Evolutionary conservation across 2,113 vertebrate genomes (phyloP).

Genomic region (Anolis sagrei): DNA sequence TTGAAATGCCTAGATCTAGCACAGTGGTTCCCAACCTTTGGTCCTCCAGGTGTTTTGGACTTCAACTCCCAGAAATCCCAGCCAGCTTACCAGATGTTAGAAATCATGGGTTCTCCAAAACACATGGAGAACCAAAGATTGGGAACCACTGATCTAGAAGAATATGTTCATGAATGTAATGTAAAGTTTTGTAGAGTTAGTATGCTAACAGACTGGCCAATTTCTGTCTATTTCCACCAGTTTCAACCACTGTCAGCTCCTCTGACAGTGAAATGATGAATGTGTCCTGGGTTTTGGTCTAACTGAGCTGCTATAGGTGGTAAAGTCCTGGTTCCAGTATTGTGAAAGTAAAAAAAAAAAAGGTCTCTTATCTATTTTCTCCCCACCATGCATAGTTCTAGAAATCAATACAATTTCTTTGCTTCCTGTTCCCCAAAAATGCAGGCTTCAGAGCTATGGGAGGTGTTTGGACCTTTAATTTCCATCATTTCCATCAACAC

Average conservation of each 20-base stretch:
- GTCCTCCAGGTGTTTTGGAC: too few species aligned
- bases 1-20: not conserved
- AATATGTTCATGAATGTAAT: not conserved
- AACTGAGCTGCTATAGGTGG: too few species aligned
- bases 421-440: not conserved
- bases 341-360: not conserved
- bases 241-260: not conserved
- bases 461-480: not conserved
- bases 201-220: too few species aligned
- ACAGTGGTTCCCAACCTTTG: too few species aligned
- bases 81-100: too few species aligned
- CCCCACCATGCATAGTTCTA: not conserved
- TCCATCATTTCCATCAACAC: not conserved
- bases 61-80: too few species aligned
- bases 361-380: not conserved
- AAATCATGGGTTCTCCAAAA: too few species aligned
- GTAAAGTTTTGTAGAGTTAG: not conserved
- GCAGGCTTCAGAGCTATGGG: too few species aligned
- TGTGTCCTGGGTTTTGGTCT: too few species aligned
- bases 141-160: too few species aligned
- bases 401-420: not conserved
- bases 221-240: not conserved
- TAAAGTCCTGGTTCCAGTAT: not conserved
- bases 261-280: not conserved
- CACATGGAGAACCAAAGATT: too few species aligned